phyloP scores from a whole-genome alignment of 2,888 invertebrate genomes.

The Agonopterix arenella region DNA sequence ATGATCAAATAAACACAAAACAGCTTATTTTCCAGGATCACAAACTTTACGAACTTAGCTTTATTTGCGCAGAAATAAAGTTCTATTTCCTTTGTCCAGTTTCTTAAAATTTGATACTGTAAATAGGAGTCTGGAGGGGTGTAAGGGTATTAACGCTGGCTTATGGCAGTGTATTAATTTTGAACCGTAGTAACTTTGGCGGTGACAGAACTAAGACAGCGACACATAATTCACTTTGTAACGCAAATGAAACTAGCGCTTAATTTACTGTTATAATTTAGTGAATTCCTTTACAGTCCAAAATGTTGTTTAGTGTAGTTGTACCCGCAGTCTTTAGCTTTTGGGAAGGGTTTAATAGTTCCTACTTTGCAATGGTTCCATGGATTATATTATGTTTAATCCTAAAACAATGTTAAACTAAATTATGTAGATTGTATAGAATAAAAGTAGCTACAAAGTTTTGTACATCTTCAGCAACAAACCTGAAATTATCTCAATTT shows the following conservation, averaged over 20 bases:
- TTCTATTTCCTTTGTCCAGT: constrained; percentile 20
- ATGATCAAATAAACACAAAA: constrained; percentile 47
- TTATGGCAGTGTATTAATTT: constrained; percentile 77
- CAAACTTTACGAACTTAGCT: constrained; percentile 15
- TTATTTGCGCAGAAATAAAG: constrained; percentile 21
- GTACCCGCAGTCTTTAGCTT: constrained; percentile 13
- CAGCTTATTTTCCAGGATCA: constrained; percentile 28
- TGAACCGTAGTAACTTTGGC: constrained; percentile 75
- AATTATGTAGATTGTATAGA: too few relatives aligned
- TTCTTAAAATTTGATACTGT: constrained; percentile 64
- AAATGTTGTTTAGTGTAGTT: constrained; percentile 29
- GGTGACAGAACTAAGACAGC: constrained; percentile 77
- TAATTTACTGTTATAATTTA: constrained; percentile 76
- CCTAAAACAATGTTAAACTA: too few relatives aligned
- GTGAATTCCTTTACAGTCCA: constrained; percentile 64
- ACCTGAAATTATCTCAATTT: constrained; percentile 24
- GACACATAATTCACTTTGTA: constrained; percentile 73
- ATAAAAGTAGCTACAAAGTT: too few relatives aligned
- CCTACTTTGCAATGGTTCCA: not conserved
- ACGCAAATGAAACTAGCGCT: constrained; percentile 74
- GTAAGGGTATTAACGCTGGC: constrained; percentile 67
- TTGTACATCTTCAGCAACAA: too few relatives aligned
- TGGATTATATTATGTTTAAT: not conserved
- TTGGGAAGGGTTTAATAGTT: not conserved
- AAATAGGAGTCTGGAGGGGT: constrained; percentile 55